Evolutionary conservation across 2,888 invertebrate species (phyloP).

Genomic region (Ethmia dodecea): DNA sequence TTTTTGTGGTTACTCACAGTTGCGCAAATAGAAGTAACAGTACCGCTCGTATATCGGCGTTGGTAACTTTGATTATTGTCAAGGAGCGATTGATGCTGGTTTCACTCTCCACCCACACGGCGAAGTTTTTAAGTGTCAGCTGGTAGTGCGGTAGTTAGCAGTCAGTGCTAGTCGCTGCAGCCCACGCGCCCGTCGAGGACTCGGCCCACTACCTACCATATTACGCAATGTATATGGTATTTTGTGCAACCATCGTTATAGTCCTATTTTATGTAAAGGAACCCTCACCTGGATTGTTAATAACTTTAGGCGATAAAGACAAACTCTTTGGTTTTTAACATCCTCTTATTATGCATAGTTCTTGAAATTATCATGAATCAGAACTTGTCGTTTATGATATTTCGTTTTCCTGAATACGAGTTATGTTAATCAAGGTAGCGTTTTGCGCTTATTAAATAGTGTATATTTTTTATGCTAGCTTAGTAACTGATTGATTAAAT

Average conservation of each 20-base stretch:
- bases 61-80: constrained; percentile 33
- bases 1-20: constrained; percentile 30
- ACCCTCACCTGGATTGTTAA: too few species aligned
- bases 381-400: too few species aligned
- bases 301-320: too few species aligned
- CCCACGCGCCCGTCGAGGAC: constrained; percentile 56
- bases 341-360: too few species aligned
- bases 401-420: too few species aligned
- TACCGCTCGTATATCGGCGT: constrained; percentile 27
- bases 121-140: constrained; percentile 40
- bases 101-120: constrained; percentile 50
- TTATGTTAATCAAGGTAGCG: too few species aligned
- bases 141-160: constrained; percentile 27
- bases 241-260: constrained; percentile 26
- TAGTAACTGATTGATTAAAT: too few species aligned
- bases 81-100: constrained; percentile 46
- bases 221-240: constrained; percentile 34
- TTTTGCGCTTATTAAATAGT: too few species aligned
- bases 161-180: constrained; percentile 26
- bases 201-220: constrained; percentile 43
- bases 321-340: too few species aligned
- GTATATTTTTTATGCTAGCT: too few species aligned
- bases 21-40: constrained; percentile 40
- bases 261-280: too few species aligned
- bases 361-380: too few species aligned